Evolutionary conservation across 2,113 vertebrate genomes (phyloP).

Genomic region (Neolamprologus longior): DNA sequence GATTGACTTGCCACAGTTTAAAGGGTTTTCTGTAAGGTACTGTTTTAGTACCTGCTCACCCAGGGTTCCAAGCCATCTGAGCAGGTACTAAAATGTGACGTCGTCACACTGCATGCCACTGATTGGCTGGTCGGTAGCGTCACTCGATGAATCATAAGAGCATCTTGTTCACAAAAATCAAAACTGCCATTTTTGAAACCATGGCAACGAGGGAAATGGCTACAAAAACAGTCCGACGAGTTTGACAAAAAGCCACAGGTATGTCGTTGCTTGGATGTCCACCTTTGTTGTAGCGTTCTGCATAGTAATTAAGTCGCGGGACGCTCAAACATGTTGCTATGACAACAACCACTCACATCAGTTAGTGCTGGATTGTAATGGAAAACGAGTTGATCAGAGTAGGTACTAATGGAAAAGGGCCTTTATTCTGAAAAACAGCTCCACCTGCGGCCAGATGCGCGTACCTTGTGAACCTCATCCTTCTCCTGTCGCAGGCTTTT

Average conservation of each 20-base stretch:
- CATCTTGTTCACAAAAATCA: neutral
- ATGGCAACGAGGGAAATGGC: neutral
- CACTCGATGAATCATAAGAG: neutral
- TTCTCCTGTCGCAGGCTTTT: slow-evolving; percentile 83
- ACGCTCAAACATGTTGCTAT: neutral
- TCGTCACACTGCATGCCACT: neutral
- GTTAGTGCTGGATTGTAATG: neutral
- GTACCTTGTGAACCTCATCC: slow-evolving; percentile 91
- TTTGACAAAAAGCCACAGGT: neutral
- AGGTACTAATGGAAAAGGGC: neutral
- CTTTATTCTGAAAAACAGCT: neutral
- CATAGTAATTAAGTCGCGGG: neutral
- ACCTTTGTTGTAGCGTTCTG: neutral
- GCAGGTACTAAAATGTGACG: neutral
- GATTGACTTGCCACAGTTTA: neutral
- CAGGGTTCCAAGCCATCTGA: neutral
- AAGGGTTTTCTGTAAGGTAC: neutral
- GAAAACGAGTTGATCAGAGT: neutral
- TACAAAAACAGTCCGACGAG: neutral
- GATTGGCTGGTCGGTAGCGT: neutral
- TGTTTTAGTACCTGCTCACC: neutral
- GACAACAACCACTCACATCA: neutral
- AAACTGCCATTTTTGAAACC: neutral
- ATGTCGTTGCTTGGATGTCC: neutral
- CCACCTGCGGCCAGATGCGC: neutral